A percentile compares a stretch with the other conserved stretches of the same genome.
phyloP scores from a whole-genome alignment of 1,140 invertebrate species.

The Platyscapa corneri region DNA sequence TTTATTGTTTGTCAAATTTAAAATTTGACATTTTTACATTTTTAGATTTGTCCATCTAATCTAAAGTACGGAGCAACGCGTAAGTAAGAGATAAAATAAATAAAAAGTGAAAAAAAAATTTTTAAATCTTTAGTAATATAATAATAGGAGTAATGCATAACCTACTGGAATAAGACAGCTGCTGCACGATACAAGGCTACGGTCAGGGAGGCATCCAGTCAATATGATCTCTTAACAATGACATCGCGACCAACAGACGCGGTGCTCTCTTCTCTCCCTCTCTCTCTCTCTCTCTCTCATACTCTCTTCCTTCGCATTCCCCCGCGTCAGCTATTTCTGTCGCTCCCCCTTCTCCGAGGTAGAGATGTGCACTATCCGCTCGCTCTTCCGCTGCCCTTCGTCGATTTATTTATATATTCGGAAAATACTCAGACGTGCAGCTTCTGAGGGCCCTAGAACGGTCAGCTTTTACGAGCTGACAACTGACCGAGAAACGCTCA shows the following conservation, averaged over 20 bases:
- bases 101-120: not conserved
- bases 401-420: constrained; percentile 35
- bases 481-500: constrained; percentile 8
- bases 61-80: not conserved
- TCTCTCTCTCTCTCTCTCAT: not conserved
- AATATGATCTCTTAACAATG: constrained; percentile 2
- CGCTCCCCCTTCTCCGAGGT: not conserved
- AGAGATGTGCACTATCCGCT: not conserved
- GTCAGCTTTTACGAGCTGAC: constrained; percentile 9
- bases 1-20: not conserved
- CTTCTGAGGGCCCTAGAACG: not conserved
- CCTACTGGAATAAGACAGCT: not conserved
- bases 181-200: not conserved
- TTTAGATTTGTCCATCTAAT: too few relatives aligned
- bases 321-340: constrained; percentile 6
- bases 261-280: constrained; percentile 1
- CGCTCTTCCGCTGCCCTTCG: constrained; percentile 21
- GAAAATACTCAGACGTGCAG: not conserved
- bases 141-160: not conserved
- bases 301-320: not conserved
- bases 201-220: constrained; percentile 8
- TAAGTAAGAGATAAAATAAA: not conserved
- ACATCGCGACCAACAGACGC: not conserved
- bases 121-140: not conserved
- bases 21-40: too few relatives aligned